phyloP scores from a whole-genome alignment of 2,888 invertebrate genomes.

The Imbricaverruca yamaguchii region DNA sequence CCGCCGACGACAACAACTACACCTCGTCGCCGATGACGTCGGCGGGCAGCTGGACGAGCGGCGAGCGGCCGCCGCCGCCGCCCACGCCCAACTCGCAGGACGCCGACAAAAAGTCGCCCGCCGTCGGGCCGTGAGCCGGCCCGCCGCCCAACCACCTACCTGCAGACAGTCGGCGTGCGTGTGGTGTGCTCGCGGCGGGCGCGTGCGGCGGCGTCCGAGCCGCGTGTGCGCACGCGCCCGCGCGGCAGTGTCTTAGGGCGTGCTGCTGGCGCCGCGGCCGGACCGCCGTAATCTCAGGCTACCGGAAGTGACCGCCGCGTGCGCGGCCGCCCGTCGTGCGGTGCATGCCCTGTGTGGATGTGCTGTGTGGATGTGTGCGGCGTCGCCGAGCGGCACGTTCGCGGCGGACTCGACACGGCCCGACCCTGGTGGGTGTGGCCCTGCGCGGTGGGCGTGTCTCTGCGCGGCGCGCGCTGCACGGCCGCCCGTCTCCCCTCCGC shows the following conservation, averaged over 20 bases:
- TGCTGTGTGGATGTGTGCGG: neutral
- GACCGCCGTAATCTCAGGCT: conserved; percentile 9
- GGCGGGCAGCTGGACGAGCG: conserved; percentile 34
- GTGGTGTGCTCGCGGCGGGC: neutral
- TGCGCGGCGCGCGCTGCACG: no score
- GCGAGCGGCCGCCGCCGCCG: conserved; percentile 37
- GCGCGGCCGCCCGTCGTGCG: no score
- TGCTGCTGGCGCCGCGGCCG: neutral
- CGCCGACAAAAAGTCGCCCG: conserved; percentile 73
- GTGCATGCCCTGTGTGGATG: no score
- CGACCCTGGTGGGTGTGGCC: no score
- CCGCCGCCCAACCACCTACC: neutral
- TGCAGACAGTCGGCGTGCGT: neutral
- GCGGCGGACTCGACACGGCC: no score
- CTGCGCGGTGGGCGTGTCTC: no score
- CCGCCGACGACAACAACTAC: conserved; percentile 44
- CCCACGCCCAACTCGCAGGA: conserved; percentile 49
- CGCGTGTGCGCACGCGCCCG: neutral
- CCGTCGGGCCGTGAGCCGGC: conserved; percentile 58
- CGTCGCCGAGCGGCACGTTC: no score
- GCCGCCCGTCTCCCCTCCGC: no score
- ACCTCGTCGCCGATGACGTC: conserved; percentile 47
- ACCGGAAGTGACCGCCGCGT: neutral
- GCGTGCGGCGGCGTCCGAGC: no score
- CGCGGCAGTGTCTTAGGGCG: neutral